phyloP scores from a whole-genome alignment of 23 tunicate species.

The Ciona savignyi region DNA sequence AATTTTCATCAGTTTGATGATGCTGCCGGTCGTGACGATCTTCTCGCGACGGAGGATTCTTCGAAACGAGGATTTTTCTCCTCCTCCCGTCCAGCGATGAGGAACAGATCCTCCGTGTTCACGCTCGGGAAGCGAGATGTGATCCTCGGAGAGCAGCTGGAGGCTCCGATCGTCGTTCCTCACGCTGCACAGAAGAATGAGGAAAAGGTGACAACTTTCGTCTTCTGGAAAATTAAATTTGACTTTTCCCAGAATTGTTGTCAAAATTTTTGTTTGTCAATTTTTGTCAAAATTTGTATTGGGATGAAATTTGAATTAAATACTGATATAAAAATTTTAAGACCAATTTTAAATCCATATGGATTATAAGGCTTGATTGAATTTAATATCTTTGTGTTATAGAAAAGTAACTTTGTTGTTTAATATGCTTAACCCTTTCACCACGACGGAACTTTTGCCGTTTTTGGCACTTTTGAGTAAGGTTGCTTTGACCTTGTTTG shows the following conservation, averaged over 20 bases:
- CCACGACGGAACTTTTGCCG: no score
- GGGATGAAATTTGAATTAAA: neutral
- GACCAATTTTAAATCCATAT: no score
- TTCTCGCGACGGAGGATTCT: conserved; percentile 80
- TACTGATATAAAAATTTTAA: no score
- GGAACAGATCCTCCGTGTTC: conserved; percentile 72
- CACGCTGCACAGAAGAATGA: conserved; percentile 86
- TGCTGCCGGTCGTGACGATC: conserved; percentile 69
- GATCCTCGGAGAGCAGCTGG: conserved; percentile 42
- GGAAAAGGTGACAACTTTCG: conserved; percentile 17
- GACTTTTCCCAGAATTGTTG: neutral
- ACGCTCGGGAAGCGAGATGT: conserved; percentile 61
- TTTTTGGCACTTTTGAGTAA: no score
- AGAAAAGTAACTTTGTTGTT: no score
- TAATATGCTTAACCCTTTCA: no score
- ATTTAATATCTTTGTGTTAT: no score
- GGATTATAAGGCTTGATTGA: no score
- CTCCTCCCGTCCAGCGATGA: conserved; percentile 46
- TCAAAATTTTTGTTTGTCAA: neutral
- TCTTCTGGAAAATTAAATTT: neutral
- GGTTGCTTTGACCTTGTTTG: no score
- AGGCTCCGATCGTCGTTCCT: conserved; percentile 87
- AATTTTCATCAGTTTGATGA: conserved; percentile 85
- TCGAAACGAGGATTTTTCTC: conserved; percentile 79
- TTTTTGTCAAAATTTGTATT: neutral